Percentiles rank a stretch among this genome's conserved stretches.
Conservation (phyloP, 1,140 invertebrate genomes). For the Thalassaphorura encarpata region DNA sequence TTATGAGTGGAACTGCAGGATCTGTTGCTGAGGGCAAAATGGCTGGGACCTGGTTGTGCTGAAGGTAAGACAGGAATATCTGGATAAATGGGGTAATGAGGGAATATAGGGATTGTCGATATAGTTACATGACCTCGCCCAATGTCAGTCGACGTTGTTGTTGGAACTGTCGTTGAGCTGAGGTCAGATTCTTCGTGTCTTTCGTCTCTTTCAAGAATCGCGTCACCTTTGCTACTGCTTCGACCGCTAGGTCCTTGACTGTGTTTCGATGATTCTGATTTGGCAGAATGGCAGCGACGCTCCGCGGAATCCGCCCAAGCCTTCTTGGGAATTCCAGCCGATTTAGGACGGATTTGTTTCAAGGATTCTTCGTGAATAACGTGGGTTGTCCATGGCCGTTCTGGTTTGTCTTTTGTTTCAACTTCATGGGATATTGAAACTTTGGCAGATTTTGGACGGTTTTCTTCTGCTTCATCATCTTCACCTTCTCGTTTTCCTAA, state of each 20-base stretch:
- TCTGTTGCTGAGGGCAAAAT: slow-evolving; percentile 35
- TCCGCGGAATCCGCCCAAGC: slow-evolving; percentile 25
- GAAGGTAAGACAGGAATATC: slow-evolving; percentile 15
- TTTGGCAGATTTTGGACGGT: slow-evolving; percentile 27
- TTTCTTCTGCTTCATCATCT: slow-evolving; percentile 12
- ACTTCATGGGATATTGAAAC: slow-evolving; percentile 27
- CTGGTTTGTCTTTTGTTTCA: slow-evolving; percentile 17
- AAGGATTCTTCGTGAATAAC: slow-evolving; percentile 20
- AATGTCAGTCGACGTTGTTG: background rate
- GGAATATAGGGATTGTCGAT: slow-evolving; percentile 20
- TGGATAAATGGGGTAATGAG: slow-evolving; percentile 28
- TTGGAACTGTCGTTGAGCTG: slow-evolving; percentile 30
- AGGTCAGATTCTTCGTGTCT: slow-evolving; percentile 4
- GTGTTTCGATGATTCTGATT: background rate
- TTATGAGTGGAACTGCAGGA: slow-evolving; percentile 52
- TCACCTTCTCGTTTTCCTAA: slow-evolving; percentile 20
- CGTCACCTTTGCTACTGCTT: background rate
- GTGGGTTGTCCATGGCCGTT: slow-evolving; percentile 18
- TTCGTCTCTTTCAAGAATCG: slow-evolving; percentile 1
- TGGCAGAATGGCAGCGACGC: slow-evolving; percentile 25
- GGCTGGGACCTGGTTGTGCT: background rate
- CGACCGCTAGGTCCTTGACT: background rate
- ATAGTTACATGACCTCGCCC: background rate
- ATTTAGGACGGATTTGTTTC: slow-evolving; percentile 23
- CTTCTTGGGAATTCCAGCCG: slow-evolving; percentile 22